Base-by-base conservation (phyloP, 2,888 invertebrate genomes). In the Phaonia tiefii region DNA sequence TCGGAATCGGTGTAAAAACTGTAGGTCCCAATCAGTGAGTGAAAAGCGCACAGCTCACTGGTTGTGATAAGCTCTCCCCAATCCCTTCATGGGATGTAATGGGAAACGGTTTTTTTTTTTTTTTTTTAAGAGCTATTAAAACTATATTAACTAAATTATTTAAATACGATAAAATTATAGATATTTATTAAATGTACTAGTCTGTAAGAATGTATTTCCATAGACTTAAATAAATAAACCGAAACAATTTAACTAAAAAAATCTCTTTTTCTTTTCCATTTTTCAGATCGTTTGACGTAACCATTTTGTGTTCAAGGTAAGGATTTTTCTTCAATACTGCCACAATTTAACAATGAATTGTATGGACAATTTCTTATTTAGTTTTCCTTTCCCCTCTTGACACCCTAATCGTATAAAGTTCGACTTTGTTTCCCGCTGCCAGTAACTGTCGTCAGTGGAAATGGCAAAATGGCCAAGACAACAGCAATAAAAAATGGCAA, bases 401-500 rank as follows among this genome's bases (percentile, higher is more conserved):
- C 31, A 31, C 31, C n/a, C 31, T 31, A 31, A 4, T 31, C 31
- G 31, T 1, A 42, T 22, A 5, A 42, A 63, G 42, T 42, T 42
- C 42, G 37, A 20, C 22, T 11, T 1, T 63, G 39, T 63, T 63
- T 17, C 22, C 39, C 42, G 39, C 63, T 42, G 31, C 42, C 63
- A 63, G 42, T 63, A 63, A 63, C 20, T 39, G 39, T 56, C 31
- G 44, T 71, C 60, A 39, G 54, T 66, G 58, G 3, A 31, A 56
- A 72, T 65, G 75, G 49, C 63, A 71, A 78, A 71, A 76, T 22
- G 49, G 22, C 31, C 46, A 58, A 26, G 58, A 15, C 26, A n/a
- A 49, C 13, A 8, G 1, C n/a, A n/a, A n/a, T n/a, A 25, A 71
- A 63, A 39, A 73, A 75, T 67, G 58, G 71, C 67, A 74, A 77